These are phyloP conservation scores for Hipposideros armiger DNA, from an alignment of 2,113 vertebrate genomes.

Conservation along the genomic window DNA sequence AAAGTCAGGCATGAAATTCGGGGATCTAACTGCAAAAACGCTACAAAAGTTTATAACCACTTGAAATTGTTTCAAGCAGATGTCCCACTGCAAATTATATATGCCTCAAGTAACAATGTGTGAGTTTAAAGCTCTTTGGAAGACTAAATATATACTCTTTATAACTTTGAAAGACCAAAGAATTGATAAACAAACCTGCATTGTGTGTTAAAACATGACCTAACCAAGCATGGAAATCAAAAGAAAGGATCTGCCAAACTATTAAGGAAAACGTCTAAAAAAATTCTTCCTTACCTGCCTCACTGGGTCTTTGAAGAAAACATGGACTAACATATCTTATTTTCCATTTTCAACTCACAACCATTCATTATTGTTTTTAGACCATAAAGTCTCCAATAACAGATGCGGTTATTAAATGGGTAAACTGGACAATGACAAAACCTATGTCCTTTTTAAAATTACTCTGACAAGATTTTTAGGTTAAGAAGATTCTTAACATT, in stretches of 20 bases:
- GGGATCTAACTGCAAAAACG: not conserved
- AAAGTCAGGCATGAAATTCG: not conserved
- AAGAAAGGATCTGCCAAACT: not conserved
- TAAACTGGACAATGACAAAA: not conserved
- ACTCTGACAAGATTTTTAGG: not conserved
- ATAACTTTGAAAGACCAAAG: slow-evolving; percentile 1
- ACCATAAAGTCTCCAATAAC: not conserved
- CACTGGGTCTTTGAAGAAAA: slow-evolving; percentile 37
- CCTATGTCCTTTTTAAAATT: not conserved
- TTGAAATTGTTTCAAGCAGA: not conserved
- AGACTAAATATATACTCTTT: not conserved
- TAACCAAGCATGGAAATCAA: not conserved
- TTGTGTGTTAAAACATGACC: not conserved
- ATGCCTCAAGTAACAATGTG: not conserved
- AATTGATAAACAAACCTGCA: not conserved
- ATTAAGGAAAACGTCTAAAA: not conserved
- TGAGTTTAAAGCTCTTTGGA: not conserved
- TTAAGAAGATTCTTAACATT: not conserved
- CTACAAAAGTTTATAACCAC: not conserved
- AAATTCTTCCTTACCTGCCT: not conserved
- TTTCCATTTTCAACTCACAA: not conserved
- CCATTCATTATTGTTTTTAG: not conserved
- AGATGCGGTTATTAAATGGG: not conserved
- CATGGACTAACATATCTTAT: not conserved
- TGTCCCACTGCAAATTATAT: not conserved